phyloP scores from a whole-genome alignment of 2,797 vertebrate genomes.

The Mycteria americana region DNA sequence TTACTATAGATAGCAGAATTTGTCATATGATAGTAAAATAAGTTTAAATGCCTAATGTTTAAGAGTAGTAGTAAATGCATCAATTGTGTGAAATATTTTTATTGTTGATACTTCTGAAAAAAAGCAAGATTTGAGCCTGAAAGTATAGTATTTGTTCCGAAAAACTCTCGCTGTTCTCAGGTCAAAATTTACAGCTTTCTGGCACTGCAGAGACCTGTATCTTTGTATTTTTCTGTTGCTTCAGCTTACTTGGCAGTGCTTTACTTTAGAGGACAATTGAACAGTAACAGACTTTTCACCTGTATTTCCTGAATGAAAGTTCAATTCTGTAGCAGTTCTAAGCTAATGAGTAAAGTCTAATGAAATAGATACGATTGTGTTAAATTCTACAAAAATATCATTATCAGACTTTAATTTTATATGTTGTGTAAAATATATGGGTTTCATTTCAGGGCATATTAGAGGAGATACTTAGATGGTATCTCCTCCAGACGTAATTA shows the following conservation, averaged over 20 bases:
- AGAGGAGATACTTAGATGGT: neutral
- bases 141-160: neutral
- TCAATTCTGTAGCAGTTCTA: neutral
- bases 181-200: neutral
- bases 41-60: neutral
- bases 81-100: neutral
- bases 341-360: neutral
- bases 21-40: neutral
- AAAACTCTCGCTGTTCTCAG: neutral
- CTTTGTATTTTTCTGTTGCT: neutral
- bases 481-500: neutral
- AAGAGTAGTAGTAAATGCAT: neutral
- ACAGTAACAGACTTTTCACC: neutral
- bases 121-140: neutral
- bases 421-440: neutral
- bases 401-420: neutral
- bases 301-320: neutral
- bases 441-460: constrained; percentile 3
- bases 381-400: neutral
- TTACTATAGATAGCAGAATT: neutral
- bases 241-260: neutral
- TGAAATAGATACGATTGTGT: neutral
- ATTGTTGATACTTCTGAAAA: neutral
- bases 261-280: neutral
- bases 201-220: neutral